Conservation (phyloP, 2,797 vertebrate genomes). For the Sebastes goodei region DNA sequence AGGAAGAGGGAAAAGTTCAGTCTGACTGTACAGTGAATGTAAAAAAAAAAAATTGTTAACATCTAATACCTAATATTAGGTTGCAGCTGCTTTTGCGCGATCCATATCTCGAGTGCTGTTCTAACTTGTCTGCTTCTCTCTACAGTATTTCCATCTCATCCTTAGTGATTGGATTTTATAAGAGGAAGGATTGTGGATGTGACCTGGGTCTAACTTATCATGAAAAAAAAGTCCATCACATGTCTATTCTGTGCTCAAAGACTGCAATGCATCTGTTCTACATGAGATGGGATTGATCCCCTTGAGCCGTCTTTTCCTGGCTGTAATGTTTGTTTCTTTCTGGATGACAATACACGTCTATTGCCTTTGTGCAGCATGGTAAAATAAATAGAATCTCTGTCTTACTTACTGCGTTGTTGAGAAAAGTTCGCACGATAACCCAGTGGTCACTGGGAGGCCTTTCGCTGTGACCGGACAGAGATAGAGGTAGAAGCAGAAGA, state of each 20-base stretch:
- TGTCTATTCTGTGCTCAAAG: background rate
- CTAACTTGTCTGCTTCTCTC: conserved; percentile 3
- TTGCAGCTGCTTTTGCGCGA: background rate
- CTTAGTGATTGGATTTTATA: background rate
- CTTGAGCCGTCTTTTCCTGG: background rate
- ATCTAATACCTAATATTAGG: conserved; percentile 10
- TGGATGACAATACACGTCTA: background rate
- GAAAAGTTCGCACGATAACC: conserved; percentile 11
- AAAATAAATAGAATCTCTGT: background rate
- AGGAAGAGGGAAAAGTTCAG: background rate
- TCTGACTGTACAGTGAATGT: background rate
- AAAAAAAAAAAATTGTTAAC: background rate
- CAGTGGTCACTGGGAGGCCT: conserved; percentile 10
- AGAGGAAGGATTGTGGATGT: background rate
- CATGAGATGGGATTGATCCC: background rate
- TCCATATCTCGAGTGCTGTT: background rate
- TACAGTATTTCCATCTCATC: background rate
- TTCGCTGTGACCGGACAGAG: conserved; percentile 66
- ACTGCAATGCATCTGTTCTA: background rate
- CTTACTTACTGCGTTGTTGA: conserved; percentile 54
- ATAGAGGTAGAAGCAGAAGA: conserved; percentile 78
- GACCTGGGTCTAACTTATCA: background rate
- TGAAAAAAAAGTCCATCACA: background rate
- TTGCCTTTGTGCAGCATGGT: background rate
- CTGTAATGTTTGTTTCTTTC: background rate